These are phyloP conservation scores for Haliclona indistincta DNA, from an alignment of 37 sponge, comb jelly and placozoan genomes.

Conservation along the genomic window DNA sequence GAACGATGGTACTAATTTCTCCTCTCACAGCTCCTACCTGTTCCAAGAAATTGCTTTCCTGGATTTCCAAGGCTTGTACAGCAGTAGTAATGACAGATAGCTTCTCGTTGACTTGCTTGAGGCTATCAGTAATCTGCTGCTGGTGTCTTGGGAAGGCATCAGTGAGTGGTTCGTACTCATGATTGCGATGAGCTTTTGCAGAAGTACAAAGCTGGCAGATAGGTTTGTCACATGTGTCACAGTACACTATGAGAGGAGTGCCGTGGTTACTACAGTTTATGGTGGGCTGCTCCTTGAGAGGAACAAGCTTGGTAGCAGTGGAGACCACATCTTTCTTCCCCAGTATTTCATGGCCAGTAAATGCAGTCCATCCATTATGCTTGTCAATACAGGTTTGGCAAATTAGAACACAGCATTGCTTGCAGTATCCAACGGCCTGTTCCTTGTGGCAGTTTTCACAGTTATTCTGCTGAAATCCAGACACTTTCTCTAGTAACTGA, in stretches of 20 bases:
- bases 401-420: not conserved
- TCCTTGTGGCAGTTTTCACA: conserved; percentile 25
- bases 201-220: too few relatives aligned
- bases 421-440: not conserved
- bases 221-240: too few relatives aligned
- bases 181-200: too few relatives aligned
- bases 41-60: not conserved
- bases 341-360: not conserved
- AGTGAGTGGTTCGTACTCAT: too few relatives aligned
- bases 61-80: not conserved
- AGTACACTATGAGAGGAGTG: not conserved
- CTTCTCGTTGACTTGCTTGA: not conserved
- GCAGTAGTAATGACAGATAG: not conserved
- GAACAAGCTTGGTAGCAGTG: not conserved
- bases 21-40: conserved; percentile 11
- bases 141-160: too few relatives aligned
- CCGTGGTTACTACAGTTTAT: not conserved
- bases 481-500: conserved; percentile 24
- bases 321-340: not conserved
- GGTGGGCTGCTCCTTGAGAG: not conserved
- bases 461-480: not conserved
- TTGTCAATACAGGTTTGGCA: not conserved
- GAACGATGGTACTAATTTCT: not conserved
- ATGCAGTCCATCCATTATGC: not conserved
- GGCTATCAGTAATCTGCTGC: too few relatives aligned